Base-by-base conservation (phyloP, 2,113 vertebrate species). In the Arvicanthis niloticus region DNA sequence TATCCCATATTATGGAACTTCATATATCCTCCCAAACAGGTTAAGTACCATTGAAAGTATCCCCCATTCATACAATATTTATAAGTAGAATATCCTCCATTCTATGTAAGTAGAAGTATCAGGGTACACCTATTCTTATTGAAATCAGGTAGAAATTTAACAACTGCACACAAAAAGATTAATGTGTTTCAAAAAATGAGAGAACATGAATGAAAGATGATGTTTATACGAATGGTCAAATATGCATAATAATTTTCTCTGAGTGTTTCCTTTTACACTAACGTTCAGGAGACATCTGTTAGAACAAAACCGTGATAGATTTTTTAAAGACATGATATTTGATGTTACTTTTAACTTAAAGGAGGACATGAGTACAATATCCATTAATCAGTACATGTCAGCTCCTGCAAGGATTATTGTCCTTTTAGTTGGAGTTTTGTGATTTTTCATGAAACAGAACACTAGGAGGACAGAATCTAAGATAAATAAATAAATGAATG, bases 241-340 rank as follows among this genome's bases (percentile, higher is more conserved):
- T 65, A 65, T 24, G 4, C 70, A 70, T 76, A 31, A 62, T 67
- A 37, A 24, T 73, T 86, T 77, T 37, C 60, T 68, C 7, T 86
- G 34, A 92, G 73, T 70, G 82, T 73, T 92, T 73, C 3, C 8
- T 73, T 86, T 78, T 86, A 51, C 56, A 82, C 22, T 65, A 76
- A 94, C 75, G 56, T 80, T 93, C 8, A 76, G 80, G n/a, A 91
- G 77, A 3, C 16, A 65, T 89, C 87, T 73, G 12, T 78, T 91
- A 45, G 7, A 89, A 58, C 65, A 93, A 96, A 97, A 95, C 86
- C 45, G 62, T 53, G 62, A 53, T 12, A 37, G 31, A 85, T 56
- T 78, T 16, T n/a, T 26, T 24, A 75, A 72, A 94, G 21, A 5
- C 15, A 72, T 75, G 84, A 62, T 80, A 78, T 37, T 42, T 78